Evolutionary conservation across 2,113 vertebrate genomes (phyloP).

Genomic region (Regulus satrapa): DNA sequence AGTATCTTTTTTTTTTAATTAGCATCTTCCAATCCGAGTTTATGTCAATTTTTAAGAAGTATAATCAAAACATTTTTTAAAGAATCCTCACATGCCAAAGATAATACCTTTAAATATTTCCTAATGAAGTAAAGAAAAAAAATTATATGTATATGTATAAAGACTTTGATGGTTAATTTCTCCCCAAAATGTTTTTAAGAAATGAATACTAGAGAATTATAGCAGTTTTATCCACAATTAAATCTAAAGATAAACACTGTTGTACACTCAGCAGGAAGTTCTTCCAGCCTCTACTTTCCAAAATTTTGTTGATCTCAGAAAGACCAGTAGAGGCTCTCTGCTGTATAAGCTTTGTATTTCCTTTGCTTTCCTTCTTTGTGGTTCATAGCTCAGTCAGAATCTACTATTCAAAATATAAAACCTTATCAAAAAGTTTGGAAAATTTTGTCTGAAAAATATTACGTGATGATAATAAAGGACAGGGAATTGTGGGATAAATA

Average conservation of each 20-base stretch:
- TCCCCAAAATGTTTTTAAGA: not conserved
- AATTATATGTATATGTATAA: not conserved
- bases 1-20: not conserved
- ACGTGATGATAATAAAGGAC: not conserved
- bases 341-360: not conserved
- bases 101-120: not conserved
- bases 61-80: not conserved
- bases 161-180: not conserved
- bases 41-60: not conserved
- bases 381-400: not conserved
- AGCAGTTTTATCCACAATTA: rapidly evolving
- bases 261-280: not conserved
- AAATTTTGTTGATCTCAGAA: not conserved
- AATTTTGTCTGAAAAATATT: not conserved
- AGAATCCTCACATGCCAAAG: not conserved
- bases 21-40: not conserved
- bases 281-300: not conserved
- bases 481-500: not conserved
- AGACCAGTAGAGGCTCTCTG: not conserved
- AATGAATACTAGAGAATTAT: not conserved
- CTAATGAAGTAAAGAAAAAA: not conserved
- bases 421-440: not conserved
- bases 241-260: not conserved
- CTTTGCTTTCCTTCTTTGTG: not conserved
- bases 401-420: not conserved